Percentiles rank a stretch among this genome's conserved stretches.
phyloP scores from a whole-genome alignment of 2,888 invertebrate genomes.

The Rhingia rostrata region DNA sequence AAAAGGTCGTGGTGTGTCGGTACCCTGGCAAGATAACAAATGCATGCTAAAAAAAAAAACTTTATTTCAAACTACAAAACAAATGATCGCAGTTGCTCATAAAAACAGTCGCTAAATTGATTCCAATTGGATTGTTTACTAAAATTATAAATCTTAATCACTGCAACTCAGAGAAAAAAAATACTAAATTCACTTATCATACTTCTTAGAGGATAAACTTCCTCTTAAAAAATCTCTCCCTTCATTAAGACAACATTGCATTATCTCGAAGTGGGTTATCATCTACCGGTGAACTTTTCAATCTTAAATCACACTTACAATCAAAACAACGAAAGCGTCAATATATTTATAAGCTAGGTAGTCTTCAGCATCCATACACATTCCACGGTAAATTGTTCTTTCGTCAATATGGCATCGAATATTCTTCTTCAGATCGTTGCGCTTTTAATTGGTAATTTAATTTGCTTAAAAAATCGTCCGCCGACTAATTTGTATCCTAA shows the following conservation, averaged over 20 bases:
- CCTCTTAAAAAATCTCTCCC: slow-evolving; percentile 7
- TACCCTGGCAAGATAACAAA: too few species aligned
- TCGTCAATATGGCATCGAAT: slow-evolving; percentile 38
- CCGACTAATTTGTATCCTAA: not conserved
- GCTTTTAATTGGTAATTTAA: slow-evolving; percentile 43
- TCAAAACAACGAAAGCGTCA: not conserved
- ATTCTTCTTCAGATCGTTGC: slow-evolving; percentile 30
- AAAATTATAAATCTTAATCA: too few species aligned
- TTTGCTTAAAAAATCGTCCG: not conserved
- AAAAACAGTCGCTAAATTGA: too few species aligned
- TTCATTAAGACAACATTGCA: not conserved
- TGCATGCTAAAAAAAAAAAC: too few species aligned
- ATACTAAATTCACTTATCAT: not conserved
- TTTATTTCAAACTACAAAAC: too few species aligned
- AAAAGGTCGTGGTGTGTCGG: too few species aligned
- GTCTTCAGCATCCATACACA: slow-evolving; percentile 1
- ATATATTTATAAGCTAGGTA: slow-evolving; percentile 27
- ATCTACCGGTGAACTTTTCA: slow-evolving; percentile 34
- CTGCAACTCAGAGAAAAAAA: not conserved
- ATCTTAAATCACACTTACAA: not conserved
- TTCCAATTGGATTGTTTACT: too few species aligned
- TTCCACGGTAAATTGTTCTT: slow-evolving; percentile 10
- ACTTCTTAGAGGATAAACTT: not conserved
- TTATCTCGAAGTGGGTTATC: slow-evolving; percentile 29
- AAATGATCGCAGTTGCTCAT: too few species aligned